These are phyloP conservation scores for Choloepus hoffmanni DNA, from an alignment of 2,113 vertebrate genomes.

Conservation along the genomic window DNA sequence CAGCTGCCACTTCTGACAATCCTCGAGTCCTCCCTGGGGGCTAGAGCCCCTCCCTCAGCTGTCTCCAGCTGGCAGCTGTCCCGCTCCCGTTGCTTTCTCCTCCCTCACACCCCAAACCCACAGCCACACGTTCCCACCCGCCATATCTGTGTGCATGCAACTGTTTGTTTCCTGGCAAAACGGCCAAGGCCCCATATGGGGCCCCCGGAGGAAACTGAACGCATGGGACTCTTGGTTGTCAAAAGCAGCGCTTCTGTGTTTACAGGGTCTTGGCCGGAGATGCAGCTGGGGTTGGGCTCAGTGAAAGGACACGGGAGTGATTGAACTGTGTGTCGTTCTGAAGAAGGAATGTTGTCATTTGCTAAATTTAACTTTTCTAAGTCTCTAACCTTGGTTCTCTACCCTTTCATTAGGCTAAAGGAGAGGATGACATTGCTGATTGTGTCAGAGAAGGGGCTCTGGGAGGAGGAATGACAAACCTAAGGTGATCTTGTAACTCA, in stretches of 20 bases:
- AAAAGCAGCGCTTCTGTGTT: constrained; percentile 71
- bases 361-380: constrained; percentile 75
- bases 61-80: neutral
- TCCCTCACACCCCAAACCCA: neutral
- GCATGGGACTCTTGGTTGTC: constrained; percentile 72
- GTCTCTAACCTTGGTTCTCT: neutral
- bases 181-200: neutral
- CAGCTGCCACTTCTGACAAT: neutral
- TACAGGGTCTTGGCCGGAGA: constrained; percentile 60
- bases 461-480: neutral
- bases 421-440: neutral
- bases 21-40: neutral
- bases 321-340: constrained; percentile 52
- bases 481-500: neutral
- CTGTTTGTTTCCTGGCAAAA: constrained; percentile 68
- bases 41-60: neutral
- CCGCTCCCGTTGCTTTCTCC: neutral
- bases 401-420: neutral
- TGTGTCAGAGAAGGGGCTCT: neutral
- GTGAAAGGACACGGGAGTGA: constrained; percentile 52
- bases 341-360: constrained; percentile 59
- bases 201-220: constrained; percentile 78
- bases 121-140: neutral
- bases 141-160: constrained; percentile 78
- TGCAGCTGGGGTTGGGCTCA: constrained; percentile 69